These are phyloP conservation scores for Dendrocincla fuliginosa DNA, from an alignment of 2,797 vertebrate species.

Conservation along the genomic window DNA sequence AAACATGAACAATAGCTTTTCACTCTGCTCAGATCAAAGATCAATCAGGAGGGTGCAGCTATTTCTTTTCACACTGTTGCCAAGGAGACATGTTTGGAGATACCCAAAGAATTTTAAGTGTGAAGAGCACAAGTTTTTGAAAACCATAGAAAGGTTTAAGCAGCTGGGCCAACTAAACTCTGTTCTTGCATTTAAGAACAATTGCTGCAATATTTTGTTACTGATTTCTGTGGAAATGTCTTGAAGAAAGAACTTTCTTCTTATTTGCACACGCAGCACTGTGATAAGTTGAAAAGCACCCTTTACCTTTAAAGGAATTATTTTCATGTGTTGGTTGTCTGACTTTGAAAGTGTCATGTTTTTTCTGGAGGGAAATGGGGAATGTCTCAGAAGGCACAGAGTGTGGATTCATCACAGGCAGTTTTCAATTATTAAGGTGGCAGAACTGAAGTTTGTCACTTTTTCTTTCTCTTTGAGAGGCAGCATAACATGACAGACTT, in stretches of 20 bases:
- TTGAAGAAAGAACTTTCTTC: neutral
- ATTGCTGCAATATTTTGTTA: neutral
- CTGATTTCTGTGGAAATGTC: neutral
- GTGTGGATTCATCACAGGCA: neutral
- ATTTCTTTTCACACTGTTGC: neutral
- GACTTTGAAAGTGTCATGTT: neutral
- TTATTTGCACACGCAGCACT: neutral
- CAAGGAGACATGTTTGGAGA: neutral
- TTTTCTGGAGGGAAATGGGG: neutral
- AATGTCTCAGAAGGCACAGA: accelerated
- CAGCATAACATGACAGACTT: neutral
- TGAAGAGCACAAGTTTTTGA: neutral
- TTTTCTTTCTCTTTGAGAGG: neutral
- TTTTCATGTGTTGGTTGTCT: neutral
- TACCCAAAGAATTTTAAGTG: neutral
- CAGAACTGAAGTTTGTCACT: neutral
- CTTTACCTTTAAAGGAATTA: neutral
- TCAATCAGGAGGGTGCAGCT: neutral
- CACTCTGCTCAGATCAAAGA: neutral
- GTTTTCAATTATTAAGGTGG: neutral
- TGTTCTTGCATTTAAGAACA: neutral
- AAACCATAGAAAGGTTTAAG: neutral
- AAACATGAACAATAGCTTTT: neutral
- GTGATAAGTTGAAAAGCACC: neutral
- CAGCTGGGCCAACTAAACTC: neutral